Evolutionary conservation across 2,888 invertebrate species (phyloP).

Genomic region (Callosobruchus maculatus): DNA sequence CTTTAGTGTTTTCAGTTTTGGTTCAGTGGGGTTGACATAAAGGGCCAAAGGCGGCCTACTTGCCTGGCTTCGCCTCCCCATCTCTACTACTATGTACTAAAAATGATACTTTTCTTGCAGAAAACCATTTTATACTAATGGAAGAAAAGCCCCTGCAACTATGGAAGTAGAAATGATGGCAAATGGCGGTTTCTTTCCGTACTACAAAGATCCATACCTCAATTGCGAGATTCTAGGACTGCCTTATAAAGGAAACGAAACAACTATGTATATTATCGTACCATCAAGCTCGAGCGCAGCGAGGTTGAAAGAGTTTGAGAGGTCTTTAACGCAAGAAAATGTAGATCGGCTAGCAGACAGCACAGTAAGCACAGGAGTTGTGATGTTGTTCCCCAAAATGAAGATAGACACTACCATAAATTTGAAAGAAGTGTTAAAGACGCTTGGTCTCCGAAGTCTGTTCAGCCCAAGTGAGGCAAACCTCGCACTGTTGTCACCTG

Average conservation of each 20-base stretch:
- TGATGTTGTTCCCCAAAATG: slow-evolving; percentile 69
- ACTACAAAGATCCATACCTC: slow-evolving; percentile 51
- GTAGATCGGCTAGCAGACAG: slow-evolving; percentile 53
- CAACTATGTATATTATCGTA: slow-evolving; percentile 64
- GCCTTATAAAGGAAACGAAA: slow-evolving; percentile 66
- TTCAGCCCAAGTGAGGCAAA: slow-evolving; percentile 62
- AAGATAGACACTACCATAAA: slow-evolving; percentile 59
- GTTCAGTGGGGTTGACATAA: no score
- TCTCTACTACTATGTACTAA: no score
- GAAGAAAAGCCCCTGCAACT: slow-evolving; percentile 44
- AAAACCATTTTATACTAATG: slow-evolving; percentile 55
- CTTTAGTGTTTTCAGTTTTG: no score
- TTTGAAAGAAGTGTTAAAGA: slow-evolving; percentile 54
- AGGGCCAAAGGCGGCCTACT: no score
- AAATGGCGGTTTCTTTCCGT: slow-evolving; percentile 59
- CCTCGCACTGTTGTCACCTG: slow-evolving; percentile 61
- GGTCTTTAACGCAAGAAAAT: slow-evolving; percentile 49
- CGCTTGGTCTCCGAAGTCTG: slow-evolving; percentile 59
- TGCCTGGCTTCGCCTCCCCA: no score
- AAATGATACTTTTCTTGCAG: slow-evolving; percentile 44
- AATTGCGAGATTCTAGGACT: slow-evolving; percentile 63
- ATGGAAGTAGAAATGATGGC: slow-evolving; percentile 64
- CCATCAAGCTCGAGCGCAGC: slow-evolving; percentile 54
- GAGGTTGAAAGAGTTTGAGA: slow-evolving; percentile 52
- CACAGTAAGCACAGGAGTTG: slow-evolving; percentile 50